Conservation (phyloP, 2,888 invertebrate genomes). For the Nephrotoma flavescens region DNA sequence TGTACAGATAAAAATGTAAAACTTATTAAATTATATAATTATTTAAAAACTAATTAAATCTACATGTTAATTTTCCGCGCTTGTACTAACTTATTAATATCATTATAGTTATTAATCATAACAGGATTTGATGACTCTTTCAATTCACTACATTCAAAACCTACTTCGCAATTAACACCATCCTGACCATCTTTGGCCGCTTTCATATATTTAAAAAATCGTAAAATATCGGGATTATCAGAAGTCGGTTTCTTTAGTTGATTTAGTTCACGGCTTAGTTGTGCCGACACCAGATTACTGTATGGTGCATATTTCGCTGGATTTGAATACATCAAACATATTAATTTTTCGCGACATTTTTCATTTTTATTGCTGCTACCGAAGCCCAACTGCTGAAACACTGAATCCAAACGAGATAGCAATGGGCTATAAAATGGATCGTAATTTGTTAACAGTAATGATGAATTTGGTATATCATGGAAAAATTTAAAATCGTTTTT, state of each 20-base stretch:
- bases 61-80: constrained; percentile 42
- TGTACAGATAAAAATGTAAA: not conserved
- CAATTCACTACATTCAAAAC: constrained; percentile 51
- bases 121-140: constrained; percentile 56
- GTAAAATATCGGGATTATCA: constrained; percentile 72
- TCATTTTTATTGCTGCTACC: constrained; percentile 42
- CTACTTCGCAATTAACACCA: constrained; percentile 53
- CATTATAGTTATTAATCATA: constrained; percentile 74
- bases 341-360: constrained; percentile 64
- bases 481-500: constrained; percentile 65
- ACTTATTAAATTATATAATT: not conserved
- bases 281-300: constrained; percentile 76
- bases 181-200: constrained; percentile 80
- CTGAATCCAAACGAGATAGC: constrained; percentile 67
- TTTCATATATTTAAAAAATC: constrained; percentile 84
- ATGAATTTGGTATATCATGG: constrained; percentile 73
- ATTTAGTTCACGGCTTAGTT: constrained; percentile 75
- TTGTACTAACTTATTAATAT: constrained; percentile 74
- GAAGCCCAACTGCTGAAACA: constrained; percentile 59
- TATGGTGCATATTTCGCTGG: constrained; percentile 82
- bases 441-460: constrained; percentile 67
- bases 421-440: constrained; percentile 84
- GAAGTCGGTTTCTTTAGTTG: constrained; percentile 71
- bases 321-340: constrained; percentile 77
- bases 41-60: not conserved